Evolutionary conservation across 2,888 invertebrate genomes (phyloP).

Genomic region (Megastigmus dorsalis): DNA sequence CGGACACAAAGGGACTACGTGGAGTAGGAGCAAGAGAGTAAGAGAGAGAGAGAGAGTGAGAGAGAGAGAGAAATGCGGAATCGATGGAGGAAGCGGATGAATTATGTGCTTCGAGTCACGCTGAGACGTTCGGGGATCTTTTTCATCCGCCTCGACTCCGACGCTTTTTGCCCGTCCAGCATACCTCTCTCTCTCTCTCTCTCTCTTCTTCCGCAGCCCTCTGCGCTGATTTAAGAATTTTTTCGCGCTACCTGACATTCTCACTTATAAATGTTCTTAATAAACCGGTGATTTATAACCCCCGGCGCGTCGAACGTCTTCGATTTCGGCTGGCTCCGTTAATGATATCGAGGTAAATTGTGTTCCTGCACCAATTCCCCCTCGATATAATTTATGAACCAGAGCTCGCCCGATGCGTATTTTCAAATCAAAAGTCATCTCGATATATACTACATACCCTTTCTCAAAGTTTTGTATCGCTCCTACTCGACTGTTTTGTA

Average conservation of each 20-base stretch:
- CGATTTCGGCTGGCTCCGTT: neutral
- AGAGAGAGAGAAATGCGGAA: constrained; percentile 17
- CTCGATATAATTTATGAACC: too few relatives aligned
- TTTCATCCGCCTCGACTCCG: neutral
- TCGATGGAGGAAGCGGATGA: constrained; percentile 32
- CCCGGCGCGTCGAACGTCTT: too few relatives aligned
- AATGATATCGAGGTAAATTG: neutral
- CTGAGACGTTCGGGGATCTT: constrained; percentile 4
- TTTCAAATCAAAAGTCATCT: too few relatives aligned
- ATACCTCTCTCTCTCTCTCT: neutral
- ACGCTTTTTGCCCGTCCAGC: too few relatives aligned
- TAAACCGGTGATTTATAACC: constrained; percentile 23
- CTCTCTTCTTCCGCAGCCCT: neutral
- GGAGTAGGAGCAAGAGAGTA: too few relatives aligned
- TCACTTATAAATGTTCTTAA: constrained; percentile 18
- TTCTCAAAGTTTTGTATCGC: too few relatives aligned
- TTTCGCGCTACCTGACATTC: neutral
- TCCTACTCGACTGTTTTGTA: too few relatives aligned
- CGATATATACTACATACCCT: too few relatives aligned
- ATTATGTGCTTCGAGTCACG: constrained; percentile 36
- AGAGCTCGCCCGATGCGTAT: too few relatives aligned
- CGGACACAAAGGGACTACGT: constrained; percentile 7
- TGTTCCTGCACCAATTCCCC: too few relatives aligned
- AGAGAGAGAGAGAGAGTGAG: constrained; percentile 3
- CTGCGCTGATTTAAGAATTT: constrained; percentile 26